Evolutionary conservation across 92 coral and sea anemone genomes (phyloP), one percentile per base, ranked within the genome.

Genomic region (Zoanthus solanderi): DNA sequence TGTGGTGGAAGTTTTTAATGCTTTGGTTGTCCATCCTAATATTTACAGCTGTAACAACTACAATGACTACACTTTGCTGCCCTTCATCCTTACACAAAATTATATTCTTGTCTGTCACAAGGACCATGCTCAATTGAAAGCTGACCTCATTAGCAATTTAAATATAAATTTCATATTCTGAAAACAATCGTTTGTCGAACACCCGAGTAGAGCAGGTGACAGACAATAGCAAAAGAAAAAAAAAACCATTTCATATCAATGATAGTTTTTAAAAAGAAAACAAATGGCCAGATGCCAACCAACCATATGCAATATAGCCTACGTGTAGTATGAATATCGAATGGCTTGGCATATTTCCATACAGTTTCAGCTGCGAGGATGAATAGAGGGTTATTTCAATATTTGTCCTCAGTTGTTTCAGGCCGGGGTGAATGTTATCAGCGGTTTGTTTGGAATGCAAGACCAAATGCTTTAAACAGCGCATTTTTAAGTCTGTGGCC

Each of bases 101-200:
- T 46, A 28, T 52, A 75, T 56, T 45, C 34, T 32, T 0, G 28
- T 16, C 57, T 57, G 10, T 29, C 37, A 77, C 44, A 54, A 15
- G 9, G 15, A 57, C 12, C 68, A 7, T 50, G 12, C 56, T 50
- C 12, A 50, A 7, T 50, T 50, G 56, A n/a, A 77, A 77, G 7
- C 45, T 31, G 17, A 18, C 2, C 17, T 77, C 83, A 77, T 77
- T 77, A 77, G 83, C 83, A 77, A 77, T 77, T 54, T 77, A 77
- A 77, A 77, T 77, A 29, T 77, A 77, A 77, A 77, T 77, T 77
- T 53, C 66, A 28, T 45, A 45, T 45, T 53, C 66, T 77, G 45
- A 14, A 10, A 54, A 77, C 60, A 76, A 47, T 76, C 80, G 16
- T 44, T 76, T 76, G 44, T 14, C 80, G 3, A 77, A 77, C 65